phyloP scores from a whole-genome alignment of 1,140 invertebrate genomes.

The Akabosia matsudoensis region DNA sequence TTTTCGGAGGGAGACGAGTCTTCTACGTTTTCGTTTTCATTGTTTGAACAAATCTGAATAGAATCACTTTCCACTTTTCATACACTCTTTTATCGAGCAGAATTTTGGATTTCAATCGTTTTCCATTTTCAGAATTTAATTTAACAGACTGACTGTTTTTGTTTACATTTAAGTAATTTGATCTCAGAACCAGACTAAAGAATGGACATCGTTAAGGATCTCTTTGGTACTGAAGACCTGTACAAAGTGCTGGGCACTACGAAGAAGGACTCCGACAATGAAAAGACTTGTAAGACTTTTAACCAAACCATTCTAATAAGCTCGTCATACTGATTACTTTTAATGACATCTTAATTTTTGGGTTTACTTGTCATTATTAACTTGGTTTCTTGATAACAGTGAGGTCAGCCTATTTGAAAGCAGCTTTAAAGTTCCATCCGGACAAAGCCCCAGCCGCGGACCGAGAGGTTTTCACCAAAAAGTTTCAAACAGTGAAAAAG shows the following conservation, averaged over 20 bases:
- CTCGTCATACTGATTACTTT: too few relatives aligned
- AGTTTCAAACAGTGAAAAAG: constrained; percentile 38
- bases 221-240: constrained; percentile 12
- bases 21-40: too few relatives aligned
- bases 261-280: neutral
- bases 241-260: neutral
- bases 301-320: neutral
- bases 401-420: constrained; percentile 31
- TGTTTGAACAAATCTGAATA: too few relatives aligned
- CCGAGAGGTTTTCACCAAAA: constrained; percentile 31
- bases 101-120: too few relatives aligned
- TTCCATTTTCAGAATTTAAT: too few relatives aligned
- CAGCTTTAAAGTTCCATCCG: constrained; percentile 36
- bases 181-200: too few relatives aligned
- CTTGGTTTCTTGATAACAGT: constrained; percentile 31
- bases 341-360: neutral
- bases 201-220: constrained; percentile 13
- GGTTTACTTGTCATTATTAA: neutral
- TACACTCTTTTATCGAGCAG: too few relatives aligned
- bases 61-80: too few relatives aligned
- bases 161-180: too few relatives aligned
- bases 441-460: constrained; percentile 34
- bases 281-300: constrained; percentile 3
- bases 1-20: too few relatives aligned
- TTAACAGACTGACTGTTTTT: too few relatives aligned